Evolutionary conservation across 2,888 invertebrate species (phyloP).

Genomic region (Stenichneumon culpator): DNA sequence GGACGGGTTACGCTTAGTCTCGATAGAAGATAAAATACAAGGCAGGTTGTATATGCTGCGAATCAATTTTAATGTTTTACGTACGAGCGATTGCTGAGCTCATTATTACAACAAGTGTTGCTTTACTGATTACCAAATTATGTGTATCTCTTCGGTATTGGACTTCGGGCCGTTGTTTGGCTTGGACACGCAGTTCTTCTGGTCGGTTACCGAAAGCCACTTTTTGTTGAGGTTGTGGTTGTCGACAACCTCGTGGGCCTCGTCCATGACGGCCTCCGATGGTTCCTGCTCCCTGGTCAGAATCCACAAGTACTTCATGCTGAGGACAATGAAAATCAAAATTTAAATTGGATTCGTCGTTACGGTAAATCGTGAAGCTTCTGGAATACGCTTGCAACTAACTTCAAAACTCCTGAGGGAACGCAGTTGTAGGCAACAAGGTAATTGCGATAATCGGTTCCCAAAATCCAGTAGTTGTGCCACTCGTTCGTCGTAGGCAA

Average conservation of each 20-base stretch:
- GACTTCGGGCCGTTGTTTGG: slow-evolving; percentile 87
- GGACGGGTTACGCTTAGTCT: neutral
- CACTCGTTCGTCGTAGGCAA: slow-evolving; percentile 88
- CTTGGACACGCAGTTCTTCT: slow-evolving; percentile 76
- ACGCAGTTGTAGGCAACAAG: slow-evolving; percentile 89
- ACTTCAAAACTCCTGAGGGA: slow-evolving; percentile 86
- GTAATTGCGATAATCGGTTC: slow-evolving; percentile 88
- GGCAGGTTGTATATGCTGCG: neutral
- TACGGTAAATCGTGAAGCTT: slow-evolving; percentile 30
- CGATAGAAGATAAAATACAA: neutral
- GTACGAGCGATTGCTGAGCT: neutral
- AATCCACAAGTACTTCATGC: slow-evolving; percentile 87
- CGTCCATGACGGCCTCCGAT: slow-evolving; percentile 86
- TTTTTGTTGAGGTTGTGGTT: slow-evolving; percentile 71
- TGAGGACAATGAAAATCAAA: slow-evolving; percentile 67
- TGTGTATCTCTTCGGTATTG: slow-evolving; percentile 83
- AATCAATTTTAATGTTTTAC: neutral
- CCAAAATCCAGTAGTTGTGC: slow-evolving; percentile 88
- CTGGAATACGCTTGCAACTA: slow-evolving; percentile 47
- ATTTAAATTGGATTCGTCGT: neutral
- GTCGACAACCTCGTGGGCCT: slow-evolving; percentile 87
- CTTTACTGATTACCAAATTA: neutral
- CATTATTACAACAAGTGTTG: neutral
- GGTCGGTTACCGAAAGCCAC: neutral
- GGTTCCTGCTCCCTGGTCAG: slow-evolving; percentile 88